Percentiles rank a stretch among this genome's conserved stretches.
Conservation (phyloP, 2,797 vertebrate genomes). For the Periparus ater region DNA sequence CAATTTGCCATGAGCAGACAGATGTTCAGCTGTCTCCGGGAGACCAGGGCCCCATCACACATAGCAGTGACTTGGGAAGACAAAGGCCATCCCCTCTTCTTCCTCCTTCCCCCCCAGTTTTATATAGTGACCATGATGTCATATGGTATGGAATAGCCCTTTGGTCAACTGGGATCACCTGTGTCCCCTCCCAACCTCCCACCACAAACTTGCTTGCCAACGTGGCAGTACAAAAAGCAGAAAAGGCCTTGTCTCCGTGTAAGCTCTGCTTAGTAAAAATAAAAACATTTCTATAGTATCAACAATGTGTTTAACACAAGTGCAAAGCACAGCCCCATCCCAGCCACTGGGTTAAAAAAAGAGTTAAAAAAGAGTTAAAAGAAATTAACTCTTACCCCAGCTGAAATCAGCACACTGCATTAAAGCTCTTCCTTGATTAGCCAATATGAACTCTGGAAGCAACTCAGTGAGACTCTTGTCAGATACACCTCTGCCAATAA, state of each 20-base stretch:
- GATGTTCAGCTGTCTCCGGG: not conserved
- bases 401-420: fast-evolving
- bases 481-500: not conserved
- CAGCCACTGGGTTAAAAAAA: too few relatives aligned
- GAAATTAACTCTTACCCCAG: not conserved
- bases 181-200: not conserved
- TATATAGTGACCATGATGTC: not conserved
- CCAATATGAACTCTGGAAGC: fast-evolving
- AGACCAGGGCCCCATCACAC: fast-evolving
- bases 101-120: not conserved
- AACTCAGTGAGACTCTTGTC: not conserved
- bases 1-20: not conserved
- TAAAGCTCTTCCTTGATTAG: not conserved
- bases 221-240: fast-evolving
- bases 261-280: not conserved
- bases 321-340: not conserved
- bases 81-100: not conserved
- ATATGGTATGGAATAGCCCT: not conserved
- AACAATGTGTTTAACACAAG: not conserved
- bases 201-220: not conserved
- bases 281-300: not conserved
- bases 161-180: not conserved
- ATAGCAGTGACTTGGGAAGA: not conserved
- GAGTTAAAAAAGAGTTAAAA: too few relatives aligned
- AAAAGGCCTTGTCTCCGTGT: not conserved